Percentiles rank a stretch among this genome's conserved stretches.
These are phyloP conservation scores for Octomys mimax DNA, from an alignment of 2,797 vertebrate species.

Conservation along the genomic window DNA sequence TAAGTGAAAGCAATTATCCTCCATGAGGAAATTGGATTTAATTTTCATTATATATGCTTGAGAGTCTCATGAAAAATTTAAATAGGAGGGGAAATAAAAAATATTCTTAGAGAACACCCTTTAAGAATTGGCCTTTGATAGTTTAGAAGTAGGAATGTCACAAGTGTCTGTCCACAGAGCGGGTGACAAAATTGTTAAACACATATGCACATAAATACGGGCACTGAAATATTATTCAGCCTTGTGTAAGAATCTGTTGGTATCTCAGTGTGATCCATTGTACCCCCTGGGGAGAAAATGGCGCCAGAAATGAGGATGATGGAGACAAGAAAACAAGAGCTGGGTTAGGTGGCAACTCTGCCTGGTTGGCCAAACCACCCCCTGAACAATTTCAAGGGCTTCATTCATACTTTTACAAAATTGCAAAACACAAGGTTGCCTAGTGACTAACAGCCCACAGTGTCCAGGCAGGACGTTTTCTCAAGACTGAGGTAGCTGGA, in stretches of 20 bases:
- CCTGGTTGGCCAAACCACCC: too few species aligned
- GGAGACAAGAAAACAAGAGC: too few species aligned
- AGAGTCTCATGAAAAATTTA: background rate
- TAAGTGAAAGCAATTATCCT: background rate
- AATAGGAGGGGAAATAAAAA: slow-evolving; percentile 1
- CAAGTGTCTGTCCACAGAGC: background rate
- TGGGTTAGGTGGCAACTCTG: too few species aligned
- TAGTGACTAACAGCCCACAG: too few species aligned
- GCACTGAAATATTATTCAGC: background rate
- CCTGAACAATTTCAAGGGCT: too few species aligned
- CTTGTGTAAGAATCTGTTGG: background rate
- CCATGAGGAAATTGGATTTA: slow-evolving; percentile 15
- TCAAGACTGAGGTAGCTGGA: too few species aligned
- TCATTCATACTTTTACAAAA: too few species aligned
- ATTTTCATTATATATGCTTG: slow-evolving; percentile 2
- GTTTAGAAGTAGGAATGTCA: background rate
- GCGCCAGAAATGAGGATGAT: too few species aligned
- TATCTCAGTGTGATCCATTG: too few species aligned
- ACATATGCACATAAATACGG: background rate
- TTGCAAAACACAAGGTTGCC: too few species aligned
- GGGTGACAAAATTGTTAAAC: background rate
- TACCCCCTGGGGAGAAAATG: too few species aligned
- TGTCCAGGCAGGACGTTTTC: too few species aligned
- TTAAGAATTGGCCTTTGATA: background rate
- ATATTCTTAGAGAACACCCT: background rate